Base-by-base conservation (phyloP, 2,113 vertebrate species). In the Phyllostomus discolor region DNA sequence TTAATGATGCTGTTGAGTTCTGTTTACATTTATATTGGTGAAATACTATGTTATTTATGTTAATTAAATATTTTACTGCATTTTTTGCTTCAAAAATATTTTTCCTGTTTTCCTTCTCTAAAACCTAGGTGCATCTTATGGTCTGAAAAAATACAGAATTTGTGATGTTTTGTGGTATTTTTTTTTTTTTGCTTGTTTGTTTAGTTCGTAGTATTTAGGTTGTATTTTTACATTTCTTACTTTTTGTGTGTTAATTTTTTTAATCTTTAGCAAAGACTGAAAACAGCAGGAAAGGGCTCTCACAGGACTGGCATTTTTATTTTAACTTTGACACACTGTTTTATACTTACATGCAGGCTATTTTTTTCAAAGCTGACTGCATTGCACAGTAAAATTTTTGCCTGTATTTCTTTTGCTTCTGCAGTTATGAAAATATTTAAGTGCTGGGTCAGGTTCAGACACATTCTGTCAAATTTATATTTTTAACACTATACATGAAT, bases 361-460 rank as follows among this genome's bases (percentile, higher is more conserved):
- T 95, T 97, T 0, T 0, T 2, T 96, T 93, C 97, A 95, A 95
- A 97, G 79, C 96, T 83, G 79, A 94, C 0, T 0, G 62, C 76
- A 88, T 88, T 96, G 59, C 88, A 95, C 50, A 90, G 93, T 79
- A 2, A 0, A 43, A 93, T 95, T 95, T 95, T 82, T 97, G 78
- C 76, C 84, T 38, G 0, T 57, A 97, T 96, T 93, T 73, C 94
- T 96, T 93, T 97, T 97, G 66, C 83, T 95, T 76, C 88, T 87
- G 64, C 46, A 97, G 76, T 94, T 98, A 96, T 1, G 31, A 97
- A 98, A 98, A 97, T 98, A 98, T 96, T 97, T 98, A 96, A 97
- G 88, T 91, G 69, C 92, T 96, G 80, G 84, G 93, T 97, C 81
- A 98, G 78, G 92, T 89, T 96, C 91, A 93, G 69, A 81, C 76